Evolutionary conservation across 1,140 invertebrate genomes (phyloP), one percentile per base, ranked within the genome.

Genomic region (Carcinoscorpius rotundicauda): DNA sequence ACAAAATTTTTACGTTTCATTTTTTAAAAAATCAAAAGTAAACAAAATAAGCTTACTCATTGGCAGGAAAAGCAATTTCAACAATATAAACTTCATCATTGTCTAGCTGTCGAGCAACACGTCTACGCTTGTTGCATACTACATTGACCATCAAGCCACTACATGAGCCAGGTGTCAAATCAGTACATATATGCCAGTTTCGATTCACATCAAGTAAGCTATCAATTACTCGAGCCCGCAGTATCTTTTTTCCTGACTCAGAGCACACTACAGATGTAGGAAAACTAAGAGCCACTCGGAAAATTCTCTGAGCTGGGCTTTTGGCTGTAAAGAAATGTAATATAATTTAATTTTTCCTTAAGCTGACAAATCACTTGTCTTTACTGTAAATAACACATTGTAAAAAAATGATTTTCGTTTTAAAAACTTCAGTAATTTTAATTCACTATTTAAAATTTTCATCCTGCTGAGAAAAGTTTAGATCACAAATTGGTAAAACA

Each of bases 121-220:
- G 58, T 8, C 48, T 53, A 9, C 53, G 63, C 49, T 63, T 61
- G 50, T 60, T 88, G 72, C 92, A 95, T 4, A 66, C 63, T 0
- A 94, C 88, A 71, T 91, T 87, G 69, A 94, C 92, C 62, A 88
- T 83, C 53, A 94, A 78, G 73, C 93, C 89, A 75, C 89, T 91
- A 75, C 91, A 94, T 6, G 64, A 60, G 11, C 74, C 74, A n/a
- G 72, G 71, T 4, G 68, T 67, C n/a, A 86, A 82, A 69, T 90
- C 91, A 0, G 90, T 90, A 74, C 91, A 94, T 84, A 94, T 90
- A 78, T 91, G 92, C 92, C 91, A 94, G 69, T 93, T 88, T 71
- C 89, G 82, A 72, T 96, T 95, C 11, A 95, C 80, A 53, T 89
- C 85, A 70, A 93, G 90, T 49, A 96, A 86, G 11, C 91, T 90